Conservation (phyloP, 2,797 vertebrate species). For the Gastrophryne carolinensis region DNA sequence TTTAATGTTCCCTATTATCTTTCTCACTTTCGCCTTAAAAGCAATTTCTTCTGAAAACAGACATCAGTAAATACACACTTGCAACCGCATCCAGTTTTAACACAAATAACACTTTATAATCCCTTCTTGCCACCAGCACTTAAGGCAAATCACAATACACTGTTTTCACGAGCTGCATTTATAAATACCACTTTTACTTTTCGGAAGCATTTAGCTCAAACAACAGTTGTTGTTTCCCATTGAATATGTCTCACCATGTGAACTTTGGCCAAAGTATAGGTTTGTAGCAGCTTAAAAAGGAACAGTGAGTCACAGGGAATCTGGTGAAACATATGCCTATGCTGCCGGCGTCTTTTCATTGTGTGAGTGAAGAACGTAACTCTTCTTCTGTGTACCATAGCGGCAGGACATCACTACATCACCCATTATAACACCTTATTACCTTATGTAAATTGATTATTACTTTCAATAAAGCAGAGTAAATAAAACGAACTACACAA, state of each 20-base stretch:
- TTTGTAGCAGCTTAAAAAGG: slow-evolving; percentile 52
- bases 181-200: slow-evolving; percentile 53
- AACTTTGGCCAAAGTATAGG: slow-evolving; percentile 54
- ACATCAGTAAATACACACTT: slow-evolving; percentile 51
- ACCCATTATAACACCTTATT: background rate
- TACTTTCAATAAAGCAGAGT: background rate
- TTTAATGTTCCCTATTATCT: slow-evolving; percentile 37
- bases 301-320: slow-evolving; percentile 49
- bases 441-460: background rate
- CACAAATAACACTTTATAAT: slow-evolving; percentile 54
- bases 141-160: slow-evolving; percentile 48
- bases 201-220: slow-evolving; percentile 54
- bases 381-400: background rate
- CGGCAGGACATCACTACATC: background rate
- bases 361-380: slow-evolving; percentile 29
- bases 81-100: slow-evolving; percentile 52
- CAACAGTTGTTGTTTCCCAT: slow-evolving; percentile 52
- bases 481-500: background rate
- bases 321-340: slow-evolving; percentile 51
- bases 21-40: slow-evolving; percentile 37
- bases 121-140: slow-evolving; percentile 51
- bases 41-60: slow-evolving; percentile 45
- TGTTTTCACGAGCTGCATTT: slow-evolving; percentile 51
- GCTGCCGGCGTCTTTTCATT: slow-evolving; percentile 38
- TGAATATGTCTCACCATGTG: slow-evolving; percentile 53